Conservation (phyloP, 1,140 invertebrate genomes). For the Anastatus disparis region DNA sequence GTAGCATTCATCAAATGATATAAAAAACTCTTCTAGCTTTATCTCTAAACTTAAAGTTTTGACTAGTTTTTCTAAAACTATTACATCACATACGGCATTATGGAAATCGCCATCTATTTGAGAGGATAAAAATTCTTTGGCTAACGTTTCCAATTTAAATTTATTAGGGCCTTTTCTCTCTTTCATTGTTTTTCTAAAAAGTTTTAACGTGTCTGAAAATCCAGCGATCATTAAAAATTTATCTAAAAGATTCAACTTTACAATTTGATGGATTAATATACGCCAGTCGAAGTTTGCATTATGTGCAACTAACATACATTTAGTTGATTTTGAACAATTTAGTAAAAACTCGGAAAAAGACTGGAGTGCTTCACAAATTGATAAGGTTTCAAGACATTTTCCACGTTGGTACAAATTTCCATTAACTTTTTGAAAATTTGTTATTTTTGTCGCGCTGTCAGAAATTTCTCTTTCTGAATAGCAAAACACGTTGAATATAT, state of each 20-base stretch:
- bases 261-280: background rate
- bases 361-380: too few relatives aligned
- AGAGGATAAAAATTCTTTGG: background rate
- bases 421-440: slow-evolving; percentile 7
- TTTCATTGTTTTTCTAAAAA: background rate
- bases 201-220: background rate
- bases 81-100: background rate
- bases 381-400: too few relatives aligned
- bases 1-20: background rate
- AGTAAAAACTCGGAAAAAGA: too few relatives aligned
- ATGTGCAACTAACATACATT: too few relatives aligned
- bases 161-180: background rate
- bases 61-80: background rate
- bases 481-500: slow-evolving; percentile 34
- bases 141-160: slow-evolving; percentile 3
- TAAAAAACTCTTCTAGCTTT: too few relatives aligned
- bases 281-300: slow-evolving; percentile 17
- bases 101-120: background rate
- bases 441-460: background rate
- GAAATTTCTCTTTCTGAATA: slow-evolving; percentile 36
- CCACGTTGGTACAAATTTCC: too few relatives aligned
- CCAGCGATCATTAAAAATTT: background rate
- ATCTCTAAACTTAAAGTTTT: background rate
- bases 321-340: too few relatives aligned
- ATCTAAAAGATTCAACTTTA: too few relatives aligned